phyloP scores from a whole-genome alignment of 2,888 invertebrate genomes.

The Ectemnius cavifrons region DNA sequence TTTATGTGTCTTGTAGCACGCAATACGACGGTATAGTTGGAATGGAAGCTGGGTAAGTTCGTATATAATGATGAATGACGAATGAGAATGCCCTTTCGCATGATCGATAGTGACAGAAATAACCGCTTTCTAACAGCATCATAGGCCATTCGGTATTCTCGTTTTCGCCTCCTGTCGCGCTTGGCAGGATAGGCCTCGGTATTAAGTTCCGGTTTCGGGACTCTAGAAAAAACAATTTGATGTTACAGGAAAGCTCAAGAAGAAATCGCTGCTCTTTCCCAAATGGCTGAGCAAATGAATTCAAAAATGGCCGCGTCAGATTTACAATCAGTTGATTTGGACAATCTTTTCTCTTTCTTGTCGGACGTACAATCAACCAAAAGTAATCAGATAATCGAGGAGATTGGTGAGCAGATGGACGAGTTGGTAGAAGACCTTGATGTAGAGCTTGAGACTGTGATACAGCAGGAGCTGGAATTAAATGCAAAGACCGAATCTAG shows the following conservation, averaged over 20 bases:
- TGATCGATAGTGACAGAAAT: constrained; percentile 29
- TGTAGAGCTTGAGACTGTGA: constrained; percentile 85
- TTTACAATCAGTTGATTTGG: constrained; percentile 89
- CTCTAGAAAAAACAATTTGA: not conserved
- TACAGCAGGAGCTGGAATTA: constrained; percentile 81
- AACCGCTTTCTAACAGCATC: constrained; percentile 27
- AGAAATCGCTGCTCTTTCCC: constrained; percentile 85
- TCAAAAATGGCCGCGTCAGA: constrained; percentile 80
- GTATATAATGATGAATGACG: constrained; percentile 43
- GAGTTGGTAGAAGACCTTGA: constrained; percentile 89
- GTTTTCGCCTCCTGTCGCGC: constrained; percentile 13
- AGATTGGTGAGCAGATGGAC: constrained; percentile 91
- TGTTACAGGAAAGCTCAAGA: constrained; percentile 83
- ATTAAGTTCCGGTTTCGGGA: not conserved
- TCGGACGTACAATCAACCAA: constrained; percentile 85
- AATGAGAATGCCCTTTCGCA: constrained; percentile 37
- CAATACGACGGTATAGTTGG: constrained; percentile 80
- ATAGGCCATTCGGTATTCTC: constrained; percentile 5
- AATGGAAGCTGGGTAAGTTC: constrained; percentile 80
- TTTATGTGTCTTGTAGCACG: constrained; percentile 76
- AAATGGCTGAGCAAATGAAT: constrained; percentile 86
- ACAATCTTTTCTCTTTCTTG: constrained; percentile 93
- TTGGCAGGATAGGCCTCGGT: constrained; percentile 1
- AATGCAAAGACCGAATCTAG: constrained; percentile 63
- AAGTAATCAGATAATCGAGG: constrained; percentile 86